A percentile compares a stretch with the other conserved stretches of the same genome.
phyloP scores from a whole-genome alignment of 2,797 vertebrate species.

The Sebastes melanostomus region DNA sequence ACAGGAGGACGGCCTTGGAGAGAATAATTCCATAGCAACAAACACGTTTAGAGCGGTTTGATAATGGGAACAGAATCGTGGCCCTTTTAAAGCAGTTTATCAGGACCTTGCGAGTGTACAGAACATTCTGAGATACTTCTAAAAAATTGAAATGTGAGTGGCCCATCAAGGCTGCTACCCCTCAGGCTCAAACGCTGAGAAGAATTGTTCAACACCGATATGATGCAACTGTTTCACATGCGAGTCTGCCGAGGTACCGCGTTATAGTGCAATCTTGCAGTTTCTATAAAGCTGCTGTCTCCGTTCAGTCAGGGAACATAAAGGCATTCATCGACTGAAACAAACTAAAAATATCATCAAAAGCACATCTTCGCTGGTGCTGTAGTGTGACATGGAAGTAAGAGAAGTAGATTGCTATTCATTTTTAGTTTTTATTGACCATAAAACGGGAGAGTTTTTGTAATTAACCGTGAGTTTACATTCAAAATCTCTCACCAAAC shows the following conservation, averaged over 20 bases:
- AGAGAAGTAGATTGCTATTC: background rate
- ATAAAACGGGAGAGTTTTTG: background rate
- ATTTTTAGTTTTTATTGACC: background rate
- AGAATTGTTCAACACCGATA: background rate
- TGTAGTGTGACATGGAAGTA: background rate
- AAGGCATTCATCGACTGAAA: background rate
- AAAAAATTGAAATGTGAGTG: background rate
- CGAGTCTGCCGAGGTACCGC: background rate
- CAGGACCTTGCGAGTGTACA: background rate
- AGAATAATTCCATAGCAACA: slow-evolving; percentile 34
- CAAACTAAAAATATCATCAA: background rate
- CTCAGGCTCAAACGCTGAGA: background rate
- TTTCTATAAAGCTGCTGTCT: background rate
- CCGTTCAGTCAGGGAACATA: background rate
- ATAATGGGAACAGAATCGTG: background rate
- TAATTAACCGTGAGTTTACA: background rate
- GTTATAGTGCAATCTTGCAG: background rate
- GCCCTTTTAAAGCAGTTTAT: background rate
- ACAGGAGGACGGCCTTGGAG: slow-evolving; percentile 1
- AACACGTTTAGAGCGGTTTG: background rate
- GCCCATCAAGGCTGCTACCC: background rate
- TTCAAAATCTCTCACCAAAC: background rate
- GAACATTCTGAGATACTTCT: background rate
- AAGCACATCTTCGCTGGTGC: background rate
- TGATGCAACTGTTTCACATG: background rate